Evolutionary conservation across 2,888 invertebrate genomes (phyloP).

Genomic region (Drosophila pegasa): DNA sequence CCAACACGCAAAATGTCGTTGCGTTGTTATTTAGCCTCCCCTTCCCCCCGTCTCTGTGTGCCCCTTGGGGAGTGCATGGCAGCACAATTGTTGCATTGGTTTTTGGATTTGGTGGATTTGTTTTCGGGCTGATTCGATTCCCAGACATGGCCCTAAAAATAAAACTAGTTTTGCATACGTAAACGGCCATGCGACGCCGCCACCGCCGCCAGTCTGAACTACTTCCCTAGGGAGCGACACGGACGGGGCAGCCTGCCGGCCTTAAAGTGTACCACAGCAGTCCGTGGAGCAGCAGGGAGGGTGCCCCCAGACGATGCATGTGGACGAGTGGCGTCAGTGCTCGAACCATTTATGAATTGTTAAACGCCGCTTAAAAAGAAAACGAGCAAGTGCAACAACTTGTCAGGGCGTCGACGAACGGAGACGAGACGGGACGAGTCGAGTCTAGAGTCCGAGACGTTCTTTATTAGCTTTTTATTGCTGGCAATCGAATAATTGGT

Average conservation of each 20-base stretch:
- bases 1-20: conserved; percentile 80
- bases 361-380: conserved; percentile 63
- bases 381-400: conserved; percentile 65
- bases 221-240: conserved; percentile 70
- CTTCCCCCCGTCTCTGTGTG: not conserved
- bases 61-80: not conserved
- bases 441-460: conserved; percentile 28
- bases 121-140: conserved; percentile 67
- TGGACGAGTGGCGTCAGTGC: conserved; percentile 78
- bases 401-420: conserved; percentile 44
- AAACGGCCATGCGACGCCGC: conserved; percentile 53
- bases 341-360: conserved; percentile 77
- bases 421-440: not conserved
- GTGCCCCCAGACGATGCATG: conserved; percentile 24
- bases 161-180: conserved; percentile 80
- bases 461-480: conserved; percentile 80
- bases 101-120: conserved; percentile 57
- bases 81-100: conserved; percentile 68
- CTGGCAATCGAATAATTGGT: conserved; percentile 70
- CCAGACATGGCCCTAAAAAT: conserved; percentile 77
- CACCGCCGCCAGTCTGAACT: conserved; percentile 65
- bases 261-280: conserved; percentile 65
- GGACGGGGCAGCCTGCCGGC: conserved; percentile 34
- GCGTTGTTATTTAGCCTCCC: conserved; percentile 43
- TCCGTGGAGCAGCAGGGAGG: conserved; percentile 2